Conservation (phyloP, 92 coral and sea anemone species). For the Isaurus tuberculatus region DNA sequence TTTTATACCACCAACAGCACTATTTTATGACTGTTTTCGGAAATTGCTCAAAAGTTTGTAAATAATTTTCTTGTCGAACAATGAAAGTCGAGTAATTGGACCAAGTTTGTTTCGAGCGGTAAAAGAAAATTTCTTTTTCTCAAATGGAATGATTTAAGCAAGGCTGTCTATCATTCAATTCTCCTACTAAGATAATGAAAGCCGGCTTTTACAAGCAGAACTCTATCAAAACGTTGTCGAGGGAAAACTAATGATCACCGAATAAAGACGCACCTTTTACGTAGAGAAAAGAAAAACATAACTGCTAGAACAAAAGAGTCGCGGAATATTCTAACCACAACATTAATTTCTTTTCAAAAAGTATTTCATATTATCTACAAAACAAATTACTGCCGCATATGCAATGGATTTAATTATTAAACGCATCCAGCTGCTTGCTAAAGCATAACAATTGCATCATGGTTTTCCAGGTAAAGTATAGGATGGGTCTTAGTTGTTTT, state of each 20-base stretch:
- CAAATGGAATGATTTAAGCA: background rate
- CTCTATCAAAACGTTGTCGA: background rate
- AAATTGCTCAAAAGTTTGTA: background rate
- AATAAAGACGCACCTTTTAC: background rate
- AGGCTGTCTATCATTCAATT: background rate
- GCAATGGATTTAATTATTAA: constrained; percentile 11
- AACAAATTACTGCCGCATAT: constrained; percentile 4
- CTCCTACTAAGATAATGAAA: background rate
- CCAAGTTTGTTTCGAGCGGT: background rate
- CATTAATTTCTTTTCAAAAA: constrained; percentile 19
- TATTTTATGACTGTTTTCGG: background rate
- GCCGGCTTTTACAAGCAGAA: background rate
- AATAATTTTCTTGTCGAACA: background rate
- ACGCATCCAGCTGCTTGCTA: background rate
- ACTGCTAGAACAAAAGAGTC: background rate
- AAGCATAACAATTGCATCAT: background rate
- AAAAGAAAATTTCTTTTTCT: background rate
- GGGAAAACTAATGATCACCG: background rate
- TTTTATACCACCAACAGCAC: constrained; percentile 8
- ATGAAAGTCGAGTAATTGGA: background rate
- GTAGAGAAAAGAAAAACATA: constrained; percentile 2
- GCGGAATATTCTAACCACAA: background rate
- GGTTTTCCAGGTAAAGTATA: background rate
- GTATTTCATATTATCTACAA: constrained; percentile 13
- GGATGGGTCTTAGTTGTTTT: no score